Evolutionary conservation across 2,888 invertebrate genomes (phyloP).

Genomic region (Mylabris sibirica): DNA sequence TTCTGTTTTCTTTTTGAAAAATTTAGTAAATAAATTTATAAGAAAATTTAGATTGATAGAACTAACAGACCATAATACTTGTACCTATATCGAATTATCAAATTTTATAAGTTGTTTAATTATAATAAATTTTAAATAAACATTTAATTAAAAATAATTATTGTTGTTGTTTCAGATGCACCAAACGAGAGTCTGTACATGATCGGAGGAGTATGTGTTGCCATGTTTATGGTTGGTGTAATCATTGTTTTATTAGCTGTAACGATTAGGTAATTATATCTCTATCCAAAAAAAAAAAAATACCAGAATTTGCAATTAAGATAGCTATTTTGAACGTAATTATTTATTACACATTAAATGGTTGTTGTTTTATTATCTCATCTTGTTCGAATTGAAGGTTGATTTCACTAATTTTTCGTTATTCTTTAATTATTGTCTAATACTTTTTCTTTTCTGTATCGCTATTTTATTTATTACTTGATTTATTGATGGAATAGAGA

Average conservation of each 20-base stretch:
- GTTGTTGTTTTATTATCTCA: neutral
- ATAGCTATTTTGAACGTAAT: neutral
- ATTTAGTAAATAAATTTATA: neutral
- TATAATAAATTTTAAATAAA: neutral
- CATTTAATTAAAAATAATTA: neutral
- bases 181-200: constrained; percentile 84
- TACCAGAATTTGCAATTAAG: neutral
- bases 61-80: constrained; percentile 11
- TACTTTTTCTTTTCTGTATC: neutral
- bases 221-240: constrained; percentile 81
- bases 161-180: constrained; percentile 75
- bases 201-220: constrained; percentile 84
- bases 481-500: neutral
- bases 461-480: neutral
- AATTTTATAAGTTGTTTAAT: neutral
- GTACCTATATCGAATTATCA: too few species aligned
- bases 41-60: constrained; percentile 14
- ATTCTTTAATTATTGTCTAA: too few species aligned
- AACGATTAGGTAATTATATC: constrained; percentile 74
- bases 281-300: too few species aligned
- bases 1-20: constrained; percentile 17
- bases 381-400: neutral
- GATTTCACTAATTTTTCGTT: neutral
- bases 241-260: constrained; percentile 82
- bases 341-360: neutral